phyloP scores from a whole-genome alignment of 1,140 invertebrate species.

The Laodelphax striatellus region DNA sequence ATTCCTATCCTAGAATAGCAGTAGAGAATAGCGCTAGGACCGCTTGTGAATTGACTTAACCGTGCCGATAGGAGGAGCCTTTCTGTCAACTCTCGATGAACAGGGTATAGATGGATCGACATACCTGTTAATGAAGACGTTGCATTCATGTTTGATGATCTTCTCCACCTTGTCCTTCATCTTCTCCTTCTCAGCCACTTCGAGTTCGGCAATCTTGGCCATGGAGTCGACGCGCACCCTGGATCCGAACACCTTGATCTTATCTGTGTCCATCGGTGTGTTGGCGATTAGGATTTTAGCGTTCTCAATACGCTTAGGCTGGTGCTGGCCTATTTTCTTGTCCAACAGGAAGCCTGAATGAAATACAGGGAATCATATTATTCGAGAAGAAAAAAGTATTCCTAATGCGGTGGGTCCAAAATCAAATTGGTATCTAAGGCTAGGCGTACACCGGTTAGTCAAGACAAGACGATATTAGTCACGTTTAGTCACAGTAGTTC shows the following conservation, averaged over 20 bases:
- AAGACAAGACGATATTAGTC: no score
- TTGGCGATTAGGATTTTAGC: constrained; percentile 95
- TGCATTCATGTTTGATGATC: constrained; percentile 90
- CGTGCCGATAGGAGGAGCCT: no score
- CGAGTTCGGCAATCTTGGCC: constrained; percentile 95
- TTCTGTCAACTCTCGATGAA: no score
- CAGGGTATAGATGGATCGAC: no score
- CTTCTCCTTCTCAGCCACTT: constrained; percentile 96
- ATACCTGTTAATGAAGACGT: constrained; percentile 95
- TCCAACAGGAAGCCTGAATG: constrained; percentile 88
- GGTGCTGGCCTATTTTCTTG: constrained; percentile 86
- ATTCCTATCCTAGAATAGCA: no score
- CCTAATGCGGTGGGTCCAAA: no score
- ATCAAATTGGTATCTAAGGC: no score
- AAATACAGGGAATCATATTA: constrained; percentile 7
- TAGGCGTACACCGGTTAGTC: no score
- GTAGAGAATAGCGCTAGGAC: no score
- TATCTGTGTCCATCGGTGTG: constrained; percentile 99
- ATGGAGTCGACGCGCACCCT: constrained; percentile 95
- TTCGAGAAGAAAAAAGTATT: no score
- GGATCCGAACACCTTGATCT: constrained; percentile 99
- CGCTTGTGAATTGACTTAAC: no score
- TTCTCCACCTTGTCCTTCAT: constrained; percentile 99
- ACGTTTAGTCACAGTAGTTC: no score
- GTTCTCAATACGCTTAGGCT: constrained; percentile 82